These are phyloP conservation scores for Eulithis testata DNA, from an alignment of 2,888 invertebrate genomes.

Conservation along the genomic window DNA sequence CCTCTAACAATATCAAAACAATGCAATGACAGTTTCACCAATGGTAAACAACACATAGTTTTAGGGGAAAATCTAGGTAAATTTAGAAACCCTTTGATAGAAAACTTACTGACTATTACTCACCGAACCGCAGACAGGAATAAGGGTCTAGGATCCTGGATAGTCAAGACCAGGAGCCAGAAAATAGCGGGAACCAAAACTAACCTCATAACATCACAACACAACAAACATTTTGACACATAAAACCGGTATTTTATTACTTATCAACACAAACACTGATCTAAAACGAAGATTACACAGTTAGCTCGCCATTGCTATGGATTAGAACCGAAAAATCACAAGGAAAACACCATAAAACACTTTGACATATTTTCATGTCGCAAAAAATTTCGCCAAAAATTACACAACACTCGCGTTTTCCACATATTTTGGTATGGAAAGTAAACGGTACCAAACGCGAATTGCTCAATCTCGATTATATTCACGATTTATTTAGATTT, in stretches of 20 bases:
- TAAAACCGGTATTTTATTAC: slow-evolving; percentile 33
- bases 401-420: slow-evolving; percentile 42
- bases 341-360: slow-evolving; percentile 72
- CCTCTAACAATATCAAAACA: slow-evolving; percentile 36
- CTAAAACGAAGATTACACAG: slow-evolving; percentile 28
- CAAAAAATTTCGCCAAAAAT: slow-evolving; percentile 48
- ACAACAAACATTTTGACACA: slow-evolving; percentile 51
- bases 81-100: slow-evolving; percentile 66
- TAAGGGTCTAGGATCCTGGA: slow-evolving; percentile 41
- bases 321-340: slow-evolving; percentile 50
- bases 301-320: slow-evolving; percentile 32
- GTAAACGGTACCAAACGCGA: slow-evolving; percentile 51
- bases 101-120: slow-evolving; percentile 78
- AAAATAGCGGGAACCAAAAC: slow-evolving; percentile 79
- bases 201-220: slow-evolving; percentile 72
- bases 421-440: slow-evolving; percentile 37
- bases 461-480: slow-evolving; percentile 69
- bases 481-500: slow-evolving; percentile 48
- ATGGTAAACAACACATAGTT: slow-evolving; percentile 37
- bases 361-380: slow-evolving; percentile 66
- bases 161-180: slow-evolving; percentile 45
- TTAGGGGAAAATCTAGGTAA: slow-evolving; percentile 17
- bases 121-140: slow-evolving; percentile 74
- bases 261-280: slow-evolving; percentile 26
- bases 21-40: slow-evolving; percentile 13